Base-by-base conservation (phyloP, 2,113 vertebrate species). In the Labeo rohita region DNA sequence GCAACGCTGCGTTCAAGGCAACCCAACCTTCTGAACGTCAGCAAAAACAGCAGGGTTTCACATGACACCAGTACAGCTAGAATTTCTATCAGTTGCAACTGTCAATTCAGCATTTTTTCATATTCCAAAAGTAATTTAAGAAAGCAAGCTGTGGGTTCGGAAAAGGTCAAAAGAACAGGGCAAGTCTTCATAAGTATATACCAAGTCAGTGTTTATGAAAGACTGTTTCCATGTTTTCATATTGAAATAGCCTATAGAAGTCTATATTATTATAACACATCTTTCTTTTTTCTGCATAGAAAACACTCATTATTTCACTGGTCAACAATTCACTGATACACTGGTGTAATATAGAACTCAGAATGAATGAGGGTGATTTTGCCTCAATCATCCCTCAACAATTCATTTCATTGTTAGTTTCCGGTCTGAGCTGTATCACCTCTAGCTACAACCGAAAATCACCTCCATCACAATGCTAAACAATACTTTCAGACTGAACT, bases 121-220 rank as follows among this genome's bases (percentile, higher is more conserved):
- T 39, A 47, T 56, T 28, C 54, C 28, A 70, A 61, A 18, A 59
- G 28, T 45, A 43, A 39, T 61, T 61, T 21, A 34, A 45, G 39
- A 78, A 79, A 15, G 7, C 59, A 54, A 72, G 63, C 50, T 47
- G n/a, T 73, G 34, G 4, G 43, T 36, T 81, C 43, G 6, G 4
- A 39, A 78, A 78, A 85, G 84, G 74, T 85, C 74, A 85, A 66
- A 85, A 18, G 23, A 82, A 82, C 18, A 54, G 18, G 18, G 39
- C 2, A 12, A 43, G 8, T 66, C n/a, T 81, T 80, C 9, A 61
- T 21, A 80, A 56, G 18, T 52, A 76, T 39, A 43, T 56, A 79
- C 11, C 21, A 28, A 76, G 16, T 36, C 28, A 18, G 28, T 56
- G 50, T 8, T 61, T 43, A 12, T 59, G 76, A 43, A 61, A 61